Percentiles rank a stretch among this genome's conserved stretches.
Conservation (phyloP, 2,888 invertebrate species). For the Brachyopa scutellaris region DNA sequence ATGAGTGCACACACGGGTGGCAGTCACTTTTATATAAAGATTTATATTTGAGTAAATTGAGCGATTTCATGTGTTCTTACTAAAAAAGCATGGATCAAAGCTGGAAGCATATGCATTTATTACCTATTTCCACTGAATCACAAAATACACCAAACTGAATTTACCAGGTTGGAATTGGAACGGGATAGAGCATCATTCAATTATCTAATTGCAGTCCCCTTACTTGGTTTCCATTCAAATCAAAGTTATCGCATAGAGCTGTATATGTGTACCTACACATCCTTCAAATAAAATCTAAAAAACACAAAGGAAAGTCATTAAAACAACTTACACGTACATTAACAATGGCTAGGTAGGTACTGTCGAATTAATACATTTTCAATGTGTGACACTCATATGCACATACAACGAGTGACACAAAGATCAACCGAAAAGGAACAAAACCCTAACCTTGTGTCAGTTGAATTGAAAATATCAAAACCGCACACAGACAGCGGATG, state of each 20-base stretch:
- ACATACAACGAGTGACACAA: too few relatives aligned
- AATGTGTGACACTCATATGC: constrained; percentile 1
- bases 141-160: too few relatives aligned
- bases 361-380: neutral
- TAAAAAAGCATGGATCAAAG: too few relatives aligned
- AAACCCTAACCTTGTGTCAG: neutral
- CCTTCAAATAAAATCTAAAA: too few relatives aligned
- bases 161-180: too few relatives aligned
- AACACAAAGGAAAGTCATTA: neutral
- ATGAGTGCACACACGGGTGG: too few relatives aligned
- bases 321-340: neutral
- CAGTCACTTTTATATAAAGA: too few relatives aligned
- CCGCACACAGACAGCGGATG: constrained; percentile 8
- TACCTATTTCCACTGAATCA: too few relatives aligned
- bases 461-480: constrained; percentile 34
- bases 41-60: too few relatives aligned
- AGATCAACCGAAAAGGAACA: neutral
- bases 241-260: too few relatives aligned
- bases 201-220: neutral
- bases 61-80: too few relatives aligned
- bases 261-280: neutral
- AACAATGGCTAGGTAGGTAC: neutral
- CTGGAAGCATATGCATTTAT: too few relatives aligned
- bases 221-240: neutral
- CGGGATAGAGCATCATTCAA: neutral